Conservation (phyloP, 2,797 vertebrate genomes). For the Coregonus ussuriensis region DNA sequence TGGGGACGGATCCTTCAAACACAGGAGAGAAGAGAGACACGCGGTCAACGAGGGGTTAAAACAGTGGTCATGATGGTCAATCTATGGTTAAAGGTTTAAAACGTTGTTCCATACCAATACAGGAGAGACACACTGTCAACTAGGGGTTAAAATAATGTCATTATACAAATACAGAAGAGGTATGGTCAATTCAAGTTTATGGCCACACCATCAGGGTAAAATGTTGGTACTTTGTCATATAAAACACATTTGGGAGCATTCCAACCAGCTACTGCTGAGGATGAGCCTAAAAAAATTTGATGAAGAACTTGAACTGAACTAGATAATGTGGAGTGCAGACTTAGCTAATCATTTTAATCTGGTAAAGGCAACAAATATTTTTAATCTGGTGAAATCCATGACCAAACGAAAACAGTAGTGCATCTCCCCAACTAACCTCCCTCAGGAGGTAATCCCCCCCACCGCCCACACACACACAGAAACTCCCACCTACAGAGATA, state of each 20-base stretch:
- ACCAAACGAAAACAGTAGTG: slow-evolving; percentile 45
- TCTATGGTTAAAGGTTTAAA: not conserved
- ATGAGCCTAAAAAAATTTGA: no score
- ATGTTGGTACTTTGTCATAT: no score
- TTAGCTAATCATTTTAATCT: slow-evolving; percentile 47
- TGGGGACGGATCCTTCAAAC: slow-evolving; percentile 91
- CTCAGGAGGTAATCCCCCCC: not conserved
- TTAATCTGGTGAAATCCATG: slow-evolving; percentile 28
- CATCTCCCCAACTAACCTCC: not conserved
- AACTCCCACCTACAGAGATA: not conserved
- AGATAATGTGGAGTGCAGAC: slow-evolving; percentile 36
- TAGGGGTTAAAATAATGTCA: no score
- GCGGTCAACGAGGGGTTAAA: not conserved
- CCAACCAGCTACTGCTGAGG: no score
- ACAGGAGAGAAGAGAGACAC: not conserved
- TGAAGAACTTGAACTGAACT: no score
- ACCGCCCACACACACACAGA: not conserved
- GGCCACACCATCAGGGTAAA: no score
- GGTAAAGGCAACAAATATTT: no score
- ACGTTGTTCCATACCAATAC: not conserved
- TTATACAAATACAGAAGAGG: no score
- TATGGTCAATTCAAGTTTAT: no score
- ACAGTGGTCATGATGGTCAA: not conserved
- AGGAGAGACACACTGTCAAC: not conserved
- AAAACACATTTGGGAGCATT: no score